Evolutionary conservation across 2,797 vertebrate genomes (phyloP).

Genomic region (Melanitta fusca): DNA sequence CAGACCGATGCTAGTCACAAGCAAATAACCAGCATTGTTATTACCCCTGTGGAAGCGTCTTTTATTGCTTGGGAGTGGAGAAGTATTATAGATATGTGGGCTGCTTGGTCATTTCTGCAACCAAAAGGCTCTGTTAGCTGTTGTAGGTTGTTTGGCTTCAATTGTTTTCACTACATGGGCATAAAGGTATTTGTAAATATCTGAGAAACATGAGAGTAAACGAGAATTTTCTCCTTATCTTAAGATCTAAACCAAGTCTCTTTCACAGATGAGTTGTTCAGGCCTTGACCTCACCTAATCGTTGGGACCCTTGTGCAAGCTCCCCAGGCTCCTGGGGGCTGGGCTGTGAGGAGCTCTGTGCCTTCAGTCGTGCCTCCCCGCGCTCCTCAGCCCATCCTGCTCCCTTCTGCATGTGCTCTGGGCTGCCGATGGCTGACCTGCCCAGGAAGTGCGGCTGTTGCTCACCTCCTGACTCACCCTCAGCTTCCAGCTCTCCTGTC

Average conservation of each 20-base stretch:
- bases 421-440: conserved; percentile 16
- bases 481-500: neutral
- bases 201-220: neutral
- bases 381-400: neutral
- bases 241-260: neutral
- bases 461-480: conserved; percentile 44
- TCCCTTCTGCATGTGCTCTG: conserved; percentile 8
- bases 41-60: neutral
- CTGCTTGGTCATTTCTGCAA: neutral
- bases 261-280: neutral
- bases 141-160: neutral
- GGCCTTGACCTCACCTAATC: neutral
- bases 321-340: neutral
- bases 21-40: neutral
- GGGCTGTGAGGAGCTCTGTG: neutral
- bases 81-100: neutral
- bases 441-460: conserved; percentile 41
- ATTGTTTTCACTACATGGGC: neutral
- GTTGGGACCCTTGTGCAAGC: neutral
- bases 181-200: neutral
- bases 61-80: neutral
- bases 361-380: neutral
- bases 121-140: neutral
- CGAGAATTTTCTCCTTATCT: neutral
- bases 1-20: neutral